Percentiles rank a stretch among this genome's conserved stretches.
These are phyloP conservation scores for Gadopsis bispinosus DNA, from an alignment of 2,797 vertebrate genomes.

Conservation along the genomic window DNA sequence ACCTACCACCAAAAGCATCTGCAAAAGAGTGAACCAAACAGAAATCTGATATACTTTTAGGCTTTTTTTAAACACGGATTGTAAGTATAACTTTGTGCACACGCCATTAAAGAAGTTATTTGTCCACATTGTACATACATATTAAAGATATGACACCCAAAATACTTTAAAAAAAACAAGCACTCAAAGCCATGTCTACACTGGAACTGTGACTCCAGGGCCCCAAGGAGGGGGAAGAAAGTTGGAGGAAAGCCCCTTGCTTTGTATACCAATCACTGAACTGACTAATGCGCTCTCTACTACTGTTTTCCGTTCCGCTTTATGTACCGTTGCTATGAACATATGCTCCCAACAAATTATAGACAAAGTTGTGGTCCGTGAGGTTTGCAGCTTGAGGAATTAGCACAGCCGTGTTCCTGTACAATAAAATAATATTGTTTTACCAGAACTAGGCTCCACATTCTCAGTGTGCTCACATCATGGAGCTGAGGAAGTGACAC, in stretches of 20 bases:
- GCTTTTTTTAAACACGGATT: background rate
- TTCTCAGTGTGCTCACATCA: slow-evolving; percentile 70
- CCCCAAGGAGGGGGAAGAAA: slow-evolving; percentile 74
- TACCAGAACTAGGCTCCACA: slow-evolving; percentile 81
- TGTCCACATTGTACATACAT: slow-evolving; percentile 34
- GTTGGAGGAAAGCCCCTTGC: slow-evolving; percentile 78
- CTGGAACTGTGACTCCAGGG: slow-evolving; percentile 73
- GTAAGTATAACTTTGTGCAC: slow-evolving; percentile 1
- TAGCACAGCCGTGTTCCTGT: slow-evolving; percentile 83
- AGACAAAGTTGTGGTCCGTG: slow-evolving; percentile 85
- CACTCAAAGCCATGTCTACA: slow-evolving; percentile 40
- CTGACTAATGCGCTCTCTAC: slow-evolving; percentile 83
- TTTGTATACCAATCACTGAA: slow-evolving; percentile 82
- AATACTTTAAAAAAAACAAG: slow-evolving; percentile 67
- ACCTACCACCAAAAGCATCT: background rate
- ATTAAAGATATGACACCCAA: slow-evolving; percentile 66
- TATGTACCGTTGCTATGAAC: slow-evolving; percentile 87
- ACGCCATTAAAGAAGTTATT: slow-evolving; percentile 31
- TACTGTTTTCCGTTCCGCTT: slow-evolving; percentile 87
- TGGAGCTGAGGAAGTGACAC: slow-evolving; percentile 66
- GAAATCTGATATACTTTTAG: slow-evolving; percentile 16
- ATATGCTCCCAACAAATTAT: slow-evolving; percentile 86
- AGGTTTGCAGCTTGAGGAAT: slow-evolving; percentile 86
- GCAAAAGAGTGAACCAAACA: slow-evolving; percentile 16
- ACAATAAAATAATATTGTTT: slow-evolving; percentile 87